phyloP scores from a whole-genome alignment of 2,888 invertebrate genomes.

The Drosophila dives region DNA sequence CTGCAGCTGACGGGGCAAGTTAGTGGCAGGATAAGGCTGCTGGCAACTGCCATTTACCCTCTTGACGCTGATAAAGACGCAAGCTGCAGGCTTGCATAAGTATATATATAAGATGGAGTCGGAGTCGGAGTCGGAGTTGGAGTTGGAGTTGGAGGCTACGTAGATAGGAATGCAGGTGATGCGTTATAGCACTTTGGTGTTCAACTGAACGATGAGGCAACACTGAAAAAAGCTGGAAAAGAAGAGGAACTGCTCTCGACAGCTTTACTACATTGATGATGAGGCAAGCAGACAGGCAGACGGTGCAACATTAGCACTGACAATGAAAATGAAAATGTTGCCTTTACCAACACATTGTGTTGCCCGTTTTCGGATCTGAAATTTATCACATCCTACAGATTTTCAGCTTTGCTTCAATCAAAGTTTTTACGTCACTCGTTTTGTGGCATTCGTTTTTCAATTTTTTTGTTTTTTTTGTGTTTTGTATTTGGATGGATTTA shows the following conservation, averaged over 20 bases:
- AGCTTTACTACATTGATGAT: conserved; percentile 28
- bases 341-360: background rate
- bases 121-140: background rate
- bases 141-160: background rate
- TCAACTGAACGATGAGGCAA: background rate
- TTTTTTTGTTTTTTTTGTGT: background rate
- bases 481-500: conserved; percentile 2
- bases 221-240: background rate
- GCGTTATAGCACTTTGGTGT: conserved; percentile 31
- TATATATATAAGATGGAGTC: background rate
- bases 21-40: conserved; percentile 11
- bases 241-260: background rate
- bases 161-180: conserved; percentile 26
- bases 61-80: conserved; percentile 28
- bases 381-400: conserved; percentile 2
- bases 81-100: conserved; percentile 9
- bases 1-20: background rate
- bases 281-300: background rate
- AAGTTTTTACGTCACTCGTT: conserved; percentile 37
- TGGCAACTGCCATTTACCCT: conserved; percentile 10
- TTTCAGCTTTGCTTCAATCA: conserved; percentile 27
- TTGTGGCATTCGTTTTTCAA: conserved; percentile 27
- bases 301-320: conserved; percentile 38
- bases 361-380: background rate
- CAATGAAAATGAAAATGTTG: conserved; percentile 52